Conservation (phyloP, 2,888 invertebrate species). For the Clanis bilineata region DNA sequence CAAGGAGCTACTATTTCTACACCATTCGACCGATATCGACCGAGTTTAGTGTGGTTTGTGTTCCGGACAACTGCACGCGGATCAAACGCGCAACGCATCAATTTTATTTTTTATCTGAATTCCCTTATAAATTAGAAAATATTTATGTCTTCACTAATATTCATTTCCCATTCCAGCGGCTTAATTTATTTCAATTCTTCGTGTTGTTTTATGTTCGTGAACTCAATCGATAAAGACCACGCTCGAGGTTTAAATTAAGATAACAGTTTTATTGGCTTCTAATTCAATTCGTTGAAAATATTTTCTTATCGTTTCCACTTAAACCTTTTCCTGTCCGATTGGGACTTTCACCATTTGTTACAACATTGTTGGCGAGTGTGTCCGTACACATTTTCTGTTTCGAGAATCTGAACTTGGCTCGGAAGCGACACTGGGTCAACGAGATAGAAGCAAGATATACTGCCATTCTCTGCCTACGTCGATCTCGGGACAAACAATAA, state of each 20-base stretch:
- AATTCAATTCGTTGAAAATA: constrained; percentile 58
- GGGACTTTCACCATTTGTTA: constrained; percentile 51
- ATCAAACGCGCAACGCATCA: constrained; percentile 30
- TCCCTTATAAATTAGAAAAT: constrained; percentile 25
- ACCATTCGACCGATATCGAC: constrained; percentile 36
- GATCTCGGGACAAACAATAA: constrained; percentile 51
- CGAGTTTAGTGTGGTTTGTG: constrained; percentile 56
- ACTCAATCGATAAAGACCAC: constrained; percentile 53
- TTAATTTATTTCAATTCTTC: constrained; percentile 48
- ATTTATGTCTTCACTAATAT: constrained; percentile 27
- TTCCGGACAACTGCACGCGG: constrained; percentile 33
- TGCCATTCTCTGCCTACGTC: constrained; percentile 38
- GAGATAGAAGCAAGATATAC: constrained; percentile 37
- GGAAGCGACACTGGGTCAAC: constrained; percentile 58
- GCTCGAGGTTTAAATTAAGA: constrained; percentile 61
- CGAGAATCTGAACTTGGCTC: constrained; percentile 58
- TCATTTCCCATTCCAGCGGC: constrained; percentile 30
- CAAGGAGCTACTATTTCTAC: constrained; percentile 63
- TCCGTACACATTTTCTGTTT: neutral
- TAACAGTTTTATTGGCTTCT: constrained; percentile 69
- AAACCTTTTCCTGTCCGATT: constrained; percentile 49
- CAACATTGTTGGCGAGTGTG: constrained; percentile 42
- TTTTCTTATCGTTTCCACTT: constrained; percentile 56
- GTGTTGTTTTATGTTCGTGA: constrained; percentile 49
- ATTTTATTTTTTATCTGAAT: constrained; percentile 29